These are phyloP conservation scores for Nudaria mundana DNA, from an alignment of 2,888 invertebrate species.

Conservation along the genomic window DNA sequence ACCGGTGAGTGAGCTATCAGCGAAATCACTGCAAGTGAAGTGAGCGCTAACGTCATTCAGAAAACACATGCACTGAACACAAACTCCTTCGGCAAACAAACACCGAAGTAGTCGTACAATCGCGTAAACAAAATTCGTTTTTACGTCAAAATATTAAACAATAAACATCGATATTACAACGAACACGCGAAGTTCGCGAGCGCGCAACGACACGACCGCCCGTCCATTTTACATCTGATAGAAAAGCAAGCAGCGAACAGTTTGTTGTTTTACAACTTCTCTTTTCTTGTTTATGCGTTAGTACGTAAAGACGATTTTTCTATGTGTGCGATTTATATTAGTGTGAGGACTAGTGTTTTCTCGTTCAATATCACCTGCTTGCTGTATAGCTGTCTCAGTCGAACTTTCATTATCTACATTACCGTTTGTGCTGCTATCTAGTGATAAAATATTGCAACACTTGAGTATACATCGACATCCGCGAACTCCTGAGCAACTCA, in stretches of 20 bases:
- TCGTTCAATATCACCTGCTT: constrained; percentile 29
- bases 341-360: constrained; percentile 43
- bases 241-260: constrained; percentile 71
- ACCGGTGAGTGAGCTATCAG: constrained; percentile 79
- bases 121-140: constrained; percentile 75
- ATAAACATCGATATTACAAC: constrained; percentile 78
- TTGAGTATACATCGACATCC: not conserved
- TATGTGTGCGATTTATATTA: constrained; percentile 42
- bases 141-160: constrained; percentile 70
- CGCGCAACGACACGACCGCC: constrained; percentile 73
- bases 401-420: constrained; percentile 47
- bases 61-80: constrained; percentile 77
- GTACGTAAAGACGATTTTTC: constrained; percentile 51
- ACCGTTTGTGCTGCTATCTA: constrained; percentile 49
- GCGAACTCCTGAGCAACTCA: constrained; percentile 10
- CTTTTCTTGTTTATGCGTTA: constrained; percentile 74
- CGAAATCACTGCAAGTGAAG: constrained; percentile 77
- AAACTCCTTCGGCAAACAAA: constrained; percentile 69
- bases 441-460: too few species aligned
- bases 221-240: constrained; percentile 81
- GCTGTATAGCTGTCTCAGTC: constrained; percentile 42
- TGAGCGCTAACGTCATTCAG: constrained; percentile 73
- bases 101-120: constrained; percentile 73
- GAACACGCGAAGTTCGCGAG: constrained; percentile 75
- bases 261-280: constrained; percentile 81